Base-by-base conservation (phyloP, 2,888 invertebrate species). In the Hedychridium roseum region DNA sequence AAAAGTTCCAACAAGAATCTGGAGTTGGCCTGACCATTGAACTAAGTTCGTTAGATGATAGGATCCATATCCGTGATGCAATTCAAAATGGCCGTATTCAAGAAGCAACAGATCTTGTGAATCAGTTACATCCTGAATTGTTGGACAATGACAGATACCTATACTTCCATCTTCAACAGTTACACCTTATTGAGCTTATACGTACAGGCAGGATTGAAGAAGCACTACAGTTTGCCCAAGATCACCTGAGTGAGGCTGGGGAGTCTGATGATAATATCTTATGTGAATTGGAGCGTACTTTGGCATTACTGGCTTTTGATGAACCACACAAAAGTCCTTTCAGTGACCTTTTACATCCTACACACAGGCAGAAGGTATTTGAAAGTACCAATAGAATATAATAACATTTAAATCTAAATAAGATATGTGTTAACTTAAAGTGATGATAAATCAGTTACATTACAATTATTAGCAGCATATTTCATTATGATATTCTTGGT, bases 361-460 rank as follows among this genome's bases (percentile, higher is more conserved):
- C 96, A 7, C 97, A 98, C 73, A 85, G 97, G 69, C 97, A 97
- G 80, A 94, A 94, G 84, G 92, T 91, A n/a, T n/a, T n/a, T n/a
- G n/a, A n/a, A 65, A 36, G 18, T 37, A 28, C 1, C 14, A 40
- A 18, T 7, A 11, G 6, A 16, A 14, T 17, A 1, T 15, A 28
- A 11, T 16, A 7, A 3, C 12, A 2, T 6, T 35, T 17, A 17
- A n/a, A 2, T 30, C 28, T 18, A 31, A 21, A 21, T 21, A 9
- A 27, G 26, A 3, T 0, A 7, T 12, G 16, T 7, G 18, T 32
- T 5, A 21, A 23, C 2, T 21, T 21, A 15, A 23, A 2, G 16
- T 14, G n/a, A n/a, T n/a, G 16, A 17, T 1, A 18, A n/a, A 18
- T 27, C 17, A 18, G 2, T 36, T 6, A 32, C 23, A 11, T 5